Percentiles rank a stretch among this genome's conserved stretches.
Evolutionary conservation across 2,113 vertebrate genomes (phyloP).

Genomic region (Pelvicachromis taeniatus): DNA sequence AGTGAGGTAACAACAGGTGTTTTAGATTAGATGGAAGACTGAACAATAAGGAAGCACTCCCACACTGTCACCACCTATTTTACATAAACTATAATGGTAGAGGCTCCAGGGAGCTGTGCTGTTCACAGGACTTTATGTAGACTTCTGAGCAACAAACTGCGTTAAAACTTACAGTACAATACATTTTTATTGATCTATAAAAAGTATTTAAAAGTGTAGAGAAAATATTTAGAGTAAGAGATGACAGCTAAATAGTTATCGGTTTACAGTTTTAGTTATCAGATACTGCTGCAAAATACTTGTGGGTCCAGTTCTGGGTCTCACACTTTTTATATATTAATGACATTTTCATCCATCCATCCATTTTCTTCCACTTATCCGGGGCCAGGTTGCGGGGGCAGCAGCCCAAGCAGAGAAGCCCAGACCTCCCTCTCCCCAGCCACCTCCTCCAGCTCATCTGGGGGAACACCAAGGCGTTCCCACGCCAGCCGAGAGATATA

Average conservation of each 20-base stretch:
- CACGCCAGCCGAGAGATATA: too few species aligned
- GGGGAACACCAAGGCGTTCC: too few species aligned
- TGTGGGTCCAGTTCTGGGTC: background rate
- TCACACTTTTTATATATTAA: background rate
- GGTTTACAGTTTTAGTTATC: too few species aligned
- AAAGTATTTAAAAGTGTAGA: background rate
- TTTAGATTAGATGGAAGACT: background rate
- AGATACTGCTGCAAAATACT: background rate
- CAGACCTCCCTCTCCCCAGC: too few species aligned
- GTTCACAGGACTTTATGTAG: background rate
- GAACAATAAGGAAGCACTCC: background rate
- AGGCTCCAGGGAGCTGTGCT: background rate
- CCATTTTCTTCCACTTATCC: too few species aligned
- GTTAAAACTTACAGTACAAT: background rate
- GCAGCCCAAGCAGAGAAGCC: too few species aligned
- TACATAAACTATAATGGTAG: background rate
- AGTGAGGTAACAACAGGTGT: slow-evolving; percentile 4
- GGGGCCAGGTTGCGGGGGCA: too few species aligned
- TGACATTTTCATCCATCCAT: background rate
- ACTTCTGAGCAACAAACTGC: background rate
- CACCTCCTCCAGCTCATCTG: too few species aligned
- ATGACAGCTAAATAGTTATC: background rate
- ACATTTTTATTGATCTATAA: background rate
- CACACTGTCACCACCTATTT: background rate
- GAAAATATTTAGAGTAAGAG: background rate